Evolutionary conservation across 2,797 vertebrate species (phyloP).

Genomic region (Sebastiscus tertius): DNA sequence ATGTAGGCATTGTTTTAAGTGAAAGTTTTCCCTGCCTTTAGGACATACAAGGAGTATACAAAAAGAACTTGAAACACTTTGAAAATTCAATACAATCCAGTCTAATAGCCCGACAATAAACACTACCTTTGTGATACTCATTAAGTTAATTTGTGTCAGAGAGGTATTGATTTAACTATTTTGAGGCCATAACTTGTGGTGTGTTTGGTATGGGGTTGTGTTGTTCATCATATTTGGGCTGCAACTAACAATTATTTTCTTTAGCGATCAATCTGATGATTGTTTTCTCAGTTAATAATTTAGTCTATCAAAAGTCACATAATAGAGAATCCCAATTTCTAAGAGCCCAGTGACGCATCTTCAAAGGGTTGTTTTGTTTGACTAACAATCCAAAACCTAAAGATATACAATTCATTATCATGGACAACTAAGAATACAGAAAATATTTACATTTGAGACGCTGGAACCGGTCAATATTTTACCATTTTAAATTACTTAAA

Average conservation of each 20-base stretch:
- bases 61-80: neutral
- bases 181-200: too few relatives aligned
- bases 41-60: neutral
- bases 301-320: neutral
- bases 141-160: too few relatives aligned
- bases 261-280: neutral
- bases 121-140: too few relatives aligned
- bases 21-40: neutral
- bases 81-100: neutral
- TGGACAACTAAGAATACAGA: neutral
- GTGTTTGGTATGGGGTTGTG: neutral
- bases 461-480: neutral
- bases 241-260: too few relatives aligned
- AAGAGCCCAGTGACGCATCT: neutral
- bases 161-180: neutral
- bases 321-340: neutral
- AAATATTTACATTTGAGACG: neutral
- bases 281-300: neutral
- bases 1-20: neutral
- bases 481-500: neutral
- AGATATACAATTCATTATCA: neutral
- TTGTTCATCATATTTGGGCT: neutral
- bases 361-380: neutral
- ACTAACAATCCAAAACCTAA: fast-evolving
- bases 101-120: neutral